Base-by-base conservation (phyloP, 2,113 vertebrate genomes). In the Dipodomys merriami region DNA sequence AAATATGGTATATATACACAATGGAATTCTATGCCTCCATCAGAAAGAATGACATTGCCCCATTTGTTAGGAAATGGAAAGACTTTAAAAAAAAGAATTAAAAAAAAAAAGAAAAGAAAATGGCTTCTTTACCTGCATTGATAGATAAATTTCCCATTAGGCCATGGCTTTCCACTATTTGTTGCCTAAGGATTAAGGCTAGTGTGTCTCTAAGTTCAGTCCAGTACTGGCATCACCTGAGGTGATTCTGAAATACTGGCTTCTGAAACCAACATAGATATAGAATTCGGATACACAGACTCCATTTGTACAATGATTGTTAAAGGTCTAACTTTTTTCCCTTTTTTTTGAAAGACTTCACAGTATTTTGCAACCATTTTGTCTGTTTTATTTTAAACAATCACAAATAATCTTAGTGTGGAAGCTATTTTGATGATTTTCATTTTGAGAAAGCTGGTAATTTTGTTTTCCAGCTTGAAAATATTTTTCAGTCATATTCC, bases 191-290 rank as follows among this genome's bases (percentile, higher is more conserved):
- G 39, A 65, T 69, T 57, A 57, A 86, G n/a, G 22, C 8, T n/a
- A 57, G 8, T 72, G 53, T 65, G 68, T 83, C 53, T 39, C 35
- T 39, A 39, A 39, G 35, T 39, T 72, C 10, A 90, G 22, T 46
- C 18, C 29, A 85, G n/a, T 20, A 49, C 81, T 83, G 78, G 71
- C 78, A 95, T 71, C 29, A 83, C 33, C 71, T 83, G 65, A 86
- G 77, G 39, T 83, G 44, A 6, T 83, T 89, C 72, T 57, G 57
- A 81, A 93, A 71, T 64, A 7, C 49, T 86, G n/a, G 83, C 15
- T 72, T 83, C 57, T 60, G 65, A 76, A 15, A 71, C 44, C 10
- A 82, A 18, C 10, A 62, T 2, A 71, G 22, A 35, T 3, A 86
- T 83, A 44, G 60, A 30, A 74, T 89, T 93, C 23, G 73, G 23